Conservation (phyloP, 2,888 invertebrate species). For the Homarus gammarus region DNA sequence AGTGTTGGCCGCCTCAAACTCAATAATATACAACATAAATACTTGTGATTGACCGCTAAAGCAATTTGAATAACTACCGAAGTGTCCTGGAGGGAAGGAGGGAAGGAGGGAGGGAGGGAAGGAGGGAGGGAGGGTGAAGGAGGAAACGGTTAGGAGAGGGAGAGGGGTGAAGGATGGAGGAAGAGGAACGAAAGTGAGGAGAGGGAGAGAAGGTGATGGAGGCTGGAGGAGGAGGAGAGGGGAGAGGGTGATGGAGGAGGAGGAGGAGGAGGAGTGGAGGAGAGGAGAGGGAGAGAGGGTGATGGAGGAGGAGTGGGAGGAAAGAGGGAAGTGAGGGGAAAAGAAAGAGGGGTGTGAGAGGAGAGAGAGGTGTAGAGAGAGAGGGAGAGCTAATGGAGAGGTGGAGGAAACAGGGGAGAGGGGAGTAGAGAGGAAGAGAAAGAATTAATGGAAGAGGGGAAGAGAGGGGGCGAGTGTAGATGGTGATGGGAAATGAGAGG, state of each 20-base stretch:
- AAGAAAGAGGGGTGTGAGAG: neutral
- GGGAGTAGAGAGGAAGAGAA: too few species aligned
- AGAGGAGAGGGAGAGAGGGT: too few species aligned
- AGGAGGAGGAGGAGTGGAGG: neutral
- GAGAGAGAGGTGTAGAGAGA: neutral
- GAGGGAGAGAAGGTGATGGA: neutral
- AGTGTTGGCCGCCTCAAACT: neutral
- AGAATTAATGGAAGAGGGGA: too few species aligned
- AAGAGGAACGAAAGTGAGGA: neutral
- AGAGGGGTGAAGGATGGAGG: neutral
- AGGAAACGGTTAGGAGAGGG: neutral
- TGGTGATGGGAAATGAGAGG: too few species aligned
- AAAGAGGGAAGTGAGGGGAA: neutral
- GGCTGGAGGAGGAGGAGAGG: slow-evolving; percentile 6
- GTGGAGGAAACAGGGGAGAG: too few species aligned
- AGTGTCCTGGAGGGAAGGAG: neutral
- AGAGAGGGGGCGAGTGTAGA: too few species aligned
- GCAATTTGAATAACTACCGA: slow-evolving; percentile 8
- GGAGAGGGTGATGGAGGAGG: neutral
- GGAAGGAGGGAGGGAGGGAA: neutral
- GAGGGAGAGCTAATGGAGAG: too few species aligned
- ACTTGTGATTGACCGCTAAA: neutral
- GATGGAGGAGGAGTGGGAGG: neutral
- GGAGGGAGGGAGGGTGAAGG: neutral
- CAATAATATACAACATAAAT: neutral